Evolutionary conservation across 2,888 invertebrate genomes (phyloP), one percentile per base, ranked within the genome.

Genomic region (Dendrolimus pini): DNA sequence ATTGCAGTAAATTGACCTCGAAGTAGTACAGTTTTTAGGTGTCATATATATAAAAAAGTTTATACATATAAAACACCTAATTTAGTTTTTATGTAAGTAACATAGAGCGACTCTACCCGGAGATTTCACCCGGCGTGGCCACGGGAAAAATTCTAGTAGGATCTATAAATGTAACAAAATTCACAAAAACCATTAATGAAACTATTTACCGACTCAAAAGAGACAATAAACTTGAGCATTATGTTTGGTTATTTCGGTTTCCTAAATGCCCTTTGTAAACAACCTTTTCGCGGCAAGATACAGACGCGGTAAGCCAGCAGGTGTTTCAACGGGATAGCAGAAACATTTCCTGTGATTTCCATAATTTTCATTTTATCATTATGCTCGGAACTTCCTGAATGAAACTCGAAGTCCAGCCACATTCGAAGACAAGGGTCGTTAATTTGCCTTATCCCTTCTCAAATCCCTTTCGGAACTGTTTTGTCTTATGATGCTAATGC

Each of bases 291-390:
- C 12, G 12, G 47, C 8, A n/a, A 54, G 41, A 54, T 54, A 54
- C 54, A 30, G n/a, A n/a, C 41, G 30, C 30, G 10, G 30, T 41
- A 54, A 30, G 54, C 47, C 55, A 55, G 41, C 66, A 70, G 61
- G 60, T 68, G 66, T 52, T 56, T 56, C 57, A 56, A 42, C 30
- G 57, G 59, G 56, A 60, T 58, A 57, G 55, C 55, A 55, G 30
- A 56, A 57, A 57, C 57, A 55, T 55, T 30, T 55, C 52, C 30
- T 58, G 52, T 57, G 58, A 58, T 58, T 56, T 58, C 54, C 56
- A 60, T 63, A 62, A 70, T 63, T 66, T 66, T 59, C 60, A 65
- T 64, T 67, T 71, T 65, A 69, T 63, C 62, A 66, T 61, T 56
- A 63, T 55, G 56, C 47, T 42, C 42, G 55, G 53, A 55, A 57